These are phyloP conservation scores for Dorcus hopei DNA, from an alignment of 2,888 invertebrate genomes.

Conservation along the genomic window DNA sequence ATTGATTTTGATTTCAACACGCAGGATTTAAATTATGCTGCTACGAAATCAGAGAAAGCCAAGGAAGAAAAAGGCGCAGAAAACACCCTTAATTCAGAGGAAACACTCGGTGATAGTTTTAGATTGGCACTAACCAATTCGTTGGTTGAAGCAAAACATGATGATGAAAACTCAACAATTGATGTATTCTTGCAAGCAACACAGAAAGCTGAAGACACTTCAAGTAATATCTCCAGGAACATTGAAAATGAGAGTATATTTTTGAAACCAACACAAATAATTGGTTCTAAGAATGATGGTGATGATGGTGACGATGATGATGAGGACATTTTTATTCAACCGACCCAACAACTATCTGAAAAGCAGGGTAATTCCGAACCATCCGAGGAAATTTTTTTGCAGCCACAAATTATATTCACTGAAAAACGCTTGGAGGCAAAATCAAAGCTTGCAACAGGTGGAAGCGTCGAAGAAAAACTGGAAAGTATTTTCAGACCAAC, in stretches of 20 bases:
- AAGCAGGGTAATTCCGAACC: too few species aligned
- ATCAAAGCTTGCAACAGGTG: background rate
- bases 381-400: too few species aligned
- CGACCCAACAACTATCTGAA: conserved; percentile 12
- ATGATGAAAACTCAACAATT: background rate
- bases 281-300: background rate
- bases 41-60: background rate
- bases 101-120: conserved; percentile 3
- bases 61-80: background rate
- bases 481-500: conserved; percentile 12
- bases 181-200: conserved; percentile 22
- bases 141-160: background rate
- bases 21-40: background rate
- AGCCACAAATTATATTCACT: too few species aligned
- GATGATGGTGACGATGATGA: background rate
- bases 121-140: conserved; percentile 3
- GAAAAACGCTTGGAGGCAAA: too few species aligned
- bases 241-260: background rate
- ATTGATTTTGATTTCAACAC: background rate
- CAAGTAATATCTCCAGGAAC: conserved; percentile 4
- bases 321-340: conserved; percentile 16
- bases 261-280: conserved; percentile 25
- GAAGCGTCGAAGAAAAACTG: conserved; percentile 5
- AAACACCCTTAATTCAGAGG: background rate
- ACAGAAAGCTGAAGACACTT: conserved; percentile 8